phyloP scores from a whole-genome alignment of 2,113 vertebrate species.

The Neotragus pygmaeus region DNA sequence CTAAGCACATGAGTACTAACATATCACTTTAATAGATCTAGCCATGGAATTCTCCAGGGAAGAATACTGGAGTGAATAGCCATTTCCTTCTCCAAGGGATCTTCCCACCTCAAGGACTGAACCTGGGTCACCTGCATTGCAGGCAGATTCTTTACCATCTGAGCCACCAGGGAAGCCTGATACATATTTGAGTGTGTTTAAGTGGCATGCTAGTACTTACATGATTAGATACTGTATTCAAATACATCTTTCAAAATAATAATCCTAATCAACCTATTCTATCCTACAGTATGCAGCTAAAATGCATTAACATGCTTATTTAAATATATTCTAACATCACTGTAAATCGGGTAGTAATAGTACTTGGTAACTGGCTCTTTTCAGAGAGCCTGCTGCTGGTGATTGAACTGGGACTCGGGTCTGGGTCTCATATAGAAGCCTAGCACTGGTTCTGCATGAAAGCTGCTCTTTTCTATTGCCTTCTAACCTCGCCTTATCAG shows the following conservation, averaged over 20 bases:
- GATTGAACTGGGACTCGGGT: background rate
- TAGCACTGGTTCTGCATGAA: fast-evolving
- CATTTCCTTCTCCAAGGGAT: background rate
- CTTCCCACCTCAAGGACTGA: background rate
- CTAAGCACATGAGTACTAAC: background rate
- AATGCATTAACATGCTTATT: background rate
- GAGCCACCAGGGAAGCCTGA: background rate
- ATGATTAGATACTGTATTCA: background rate
- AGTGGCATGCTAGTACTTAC: background rate
- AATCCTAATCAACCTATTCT: background rate
- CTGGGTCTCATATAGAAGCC: too few species aligned
- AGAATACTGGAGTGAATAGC: background rate
- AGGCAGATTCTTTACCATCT: background rate
- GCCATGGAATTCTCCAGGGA: background rate
- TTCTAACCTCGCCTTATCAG: background rate
- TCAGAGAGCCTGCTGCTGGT: background rate
- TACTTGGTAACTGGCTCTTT: background rate
- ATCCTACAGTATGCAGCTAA: background rate
- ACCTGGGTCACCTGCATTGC: background rate
- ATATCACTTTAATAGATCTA: background rate
- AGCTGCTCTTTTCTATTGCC: background rate
- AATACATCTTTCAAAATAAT: background rate
- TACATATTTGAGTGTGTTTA: background rate
- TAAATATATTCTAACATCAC: background rate
- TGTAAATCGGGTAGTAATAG: background rate